Evolutionary conservation across 2,113 vertebrate genomes (phyloP).

Genomic region (Bathybates hornii): DNA sequence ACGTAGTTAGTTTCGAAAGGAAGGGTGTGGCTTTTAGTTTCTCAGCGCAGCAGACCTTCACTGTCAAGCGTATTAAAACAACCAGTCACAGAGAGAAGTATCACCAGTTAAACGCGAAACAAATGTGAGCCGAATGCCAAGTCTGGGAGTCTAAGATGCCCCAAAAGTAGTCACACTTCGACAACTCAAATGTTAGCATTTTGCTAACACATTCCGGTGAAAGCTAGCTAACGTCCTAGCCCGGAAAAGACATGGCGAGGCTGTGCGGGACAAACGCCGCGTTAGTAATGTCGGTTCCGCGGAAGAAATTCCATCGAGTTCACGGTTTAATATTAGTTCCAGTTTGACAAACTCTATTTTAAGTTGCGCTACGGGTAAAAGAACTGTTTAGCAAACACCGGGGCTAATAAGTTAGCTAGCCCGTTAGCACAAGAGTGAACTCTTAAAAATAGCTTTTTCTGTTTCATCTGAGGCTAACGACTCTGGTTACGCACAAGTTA

Average conservation of each 20-base stretch:
- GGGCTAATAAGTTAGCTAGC: conserved; percentile 37
- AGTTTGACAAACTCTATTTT: not conserved
- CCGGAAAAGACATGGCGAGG: not conserved
- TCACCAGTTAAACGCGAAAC: too few relatives aligned
- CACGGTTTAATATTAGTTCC: not conserved
- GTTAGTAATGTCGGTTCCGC: not conserved
- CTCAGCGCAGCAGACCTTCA: not conserved
- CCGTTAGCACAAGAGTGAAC: conserved; percentile 14
- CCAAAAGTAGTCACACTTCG: not conserved
- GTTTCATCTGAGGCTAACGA: not conserved
- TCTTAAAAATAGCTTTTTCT: not conserved
- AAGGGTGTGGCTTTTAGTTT: conserved; percentile 68
- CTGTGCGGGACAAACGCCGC: not conserved
- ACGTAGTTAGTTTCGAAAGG: conserved; percentile 41
- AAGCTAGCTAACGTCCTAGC: not conserved
- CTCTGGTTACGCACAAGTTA: rapidly evolving
- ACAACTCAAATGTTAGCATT: conserved; percentile 20
- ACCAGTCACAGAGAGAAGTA: not conserved
- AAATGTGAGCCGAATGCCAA: not conserved
- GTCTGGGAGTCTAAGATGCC: not conserved
- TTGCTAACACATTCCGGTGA: conserved; percentile 5
- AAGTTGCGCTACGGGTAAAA: not conserved
- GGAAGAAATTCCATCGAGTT: not conserved
- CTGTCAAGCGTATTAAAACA: not conserved
- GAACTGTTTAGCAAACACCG: not conserved